Conservation (phyloP, 1,140 invertebrate genomes). For the Liolophura sinensis region DNA sequence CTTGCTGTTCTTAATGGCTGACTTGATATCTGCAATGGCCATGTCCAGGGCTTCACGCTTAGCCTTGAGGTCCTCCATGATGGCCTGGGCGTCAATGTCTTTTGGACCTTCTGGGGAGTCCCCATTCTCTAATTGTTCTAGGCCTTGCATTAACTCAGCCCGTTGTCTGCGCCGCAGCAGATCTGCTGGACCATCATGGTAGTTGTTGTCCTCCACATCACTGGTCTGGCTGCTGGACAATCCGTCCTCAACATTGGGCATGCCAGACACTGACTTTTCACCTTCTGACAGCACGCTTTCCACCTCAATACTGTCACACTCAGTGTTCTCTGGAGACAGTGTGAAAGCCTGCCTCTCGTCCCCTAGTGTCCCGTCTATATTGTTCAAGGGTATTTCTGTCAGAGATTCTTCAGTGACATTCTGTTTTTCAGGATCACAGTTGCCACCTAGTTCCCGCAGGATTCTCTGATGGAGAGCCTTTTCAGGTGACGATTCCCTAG, state of each 20-base stretch:
- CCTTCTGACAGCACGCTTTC: slow-evolving; percentile 68
- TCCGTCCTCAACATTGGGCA: slow-evolving; percentile 95
- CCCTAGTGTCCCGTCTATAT: slow-evolving; percentile 28
- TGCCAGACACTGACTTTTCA: slow-evolving; percentile 65
- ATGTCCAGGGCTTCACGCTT: slow-evolving; percentile 67
- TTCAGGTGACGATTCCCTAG: slow-evolving; percentile 39
- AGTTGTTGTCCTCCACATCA: slow-evolving; percentile 77
- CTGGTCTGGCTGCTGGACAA: slow-evolving; percentile 83
- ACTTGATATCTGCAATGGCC: slow-evolving; percentile 79
- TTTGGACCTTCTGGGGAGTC: slow-evolving; percentile 12
- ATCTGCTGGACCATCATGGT: slow-evolving; percentile 41
- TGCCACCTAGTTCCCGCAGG: slow-evolving; percentile 16
- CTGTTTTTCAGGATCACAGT: slow-evolving; percentile 17
- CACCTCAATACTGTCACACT: slow-evolving; percentile 88
- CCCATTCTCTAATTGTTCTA: slow-evolving; percentile 13
- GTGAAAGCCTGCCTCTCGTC: slow-evolving; percentile 71
- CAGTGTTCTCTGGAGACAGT: slow-evolving; percentile 92
- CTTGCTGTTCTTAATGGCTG: slow-evolving; percentile 77
- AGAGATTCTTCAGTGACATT: slow-evolving; percentile 49
- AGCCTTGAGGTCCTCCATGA: slow-evolving; percentile 50
- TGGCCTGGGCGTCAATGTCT: slow-evolving; percentile 50
- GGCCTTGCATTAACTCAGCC: slow-evolving; percentile 37
- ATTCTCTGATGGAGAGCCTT: slow-evolving; percentile 33
- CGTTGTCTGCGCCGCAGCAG: slow-evolving; percentile 45
- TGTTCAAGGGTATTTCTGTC: slow-evolving; percentile 53